Conservation (phyloP, 2,888 invertebrate genomes). For the Liposcelis brunnea region DNA sequence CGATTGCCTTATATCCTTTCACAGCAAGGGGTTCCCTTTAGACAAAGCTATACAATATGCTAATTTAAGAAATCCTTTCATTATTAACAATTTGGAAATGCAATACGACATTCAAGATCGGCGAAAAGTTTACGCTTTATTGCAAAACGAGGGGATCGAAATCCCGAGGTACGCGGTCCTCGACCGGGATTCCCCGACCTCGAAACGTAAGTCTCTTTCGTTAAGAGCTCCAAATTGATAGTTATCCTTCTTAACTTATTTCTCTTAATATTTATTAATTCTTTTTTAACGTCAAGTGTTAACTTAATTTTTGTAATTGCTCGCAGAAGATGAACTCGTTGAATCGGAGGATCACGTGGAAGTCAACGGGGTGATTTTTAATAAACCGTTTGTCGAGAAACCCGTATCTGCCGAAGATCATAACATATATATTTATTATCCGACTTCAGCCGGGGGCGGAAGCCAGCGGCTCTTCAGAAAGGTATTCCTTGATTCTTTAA, state of each 20-base stretch:
- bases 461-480: constrained; percentile 95
- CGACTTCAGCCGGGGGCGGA: constrained; percentile 94
- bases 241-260: too few species aligned
- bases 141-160: constrained; percentile 88
- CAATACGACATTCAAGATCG: constrained; percentile 96
- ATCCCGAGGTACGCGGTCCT: constrained; percentile 95
- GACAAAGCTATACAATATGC: constrained; percentile 97
- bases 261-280: constrained; percentile 10
- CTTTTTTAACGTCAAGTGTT: constrained; percentile 1
- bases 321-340: constrained; percentile 69
- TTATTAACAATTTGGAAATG: constrained; percentile 96
- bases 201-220: constrained; percentile 60
- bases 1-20: constrained; percentile 95
- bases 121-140: constrained; percentile 83
- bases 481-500: too few species aligned
- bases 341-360: constrained; percentile 96
- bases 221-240: too few species aligned
- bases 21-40: constrained; percentile 95
- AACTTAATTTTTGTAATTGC: constrained; percentile 16
- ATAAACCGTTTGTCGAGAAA: constrained; percentile 98
- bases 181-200: constrained; percentile 82
- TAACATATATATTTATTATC: constrained; percentile 99
- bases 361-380: constrained; percentile 86
- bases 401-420: constrained; percentile 99
- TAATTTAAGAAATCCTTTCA: constrained; percentile 81